These are phyloP conservation scores for Leucoraja erinaceus DNA, from an alignment of 2,113 vertebrate genomes.

Conservation along the genomic window DNA sequence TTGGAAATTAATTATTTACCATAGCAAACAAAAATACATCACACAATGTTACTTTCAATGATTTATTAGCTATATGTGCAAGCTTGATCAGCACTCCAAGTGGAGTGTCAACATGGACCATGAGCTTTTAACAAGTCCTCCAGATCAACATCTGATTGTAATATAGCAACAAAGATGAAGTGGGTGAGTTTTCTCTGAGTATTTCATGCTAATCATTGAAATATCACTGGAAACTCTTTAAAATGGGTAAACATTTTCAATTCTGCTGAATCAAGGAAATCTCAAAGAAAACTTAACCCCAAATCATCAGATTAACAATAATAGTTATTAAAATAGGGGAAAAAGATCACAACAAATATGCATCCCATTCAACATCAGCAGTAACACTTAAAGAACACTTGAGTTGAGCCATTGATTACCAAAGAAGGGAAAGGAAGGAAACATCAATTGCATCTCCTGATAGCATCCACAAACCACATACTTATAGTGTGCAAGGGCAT, in stretches of 20 bases:
- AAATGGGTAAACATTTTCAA: neutral
- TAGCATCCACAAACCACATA: neutral
- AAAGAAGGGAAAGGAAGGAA: no score
- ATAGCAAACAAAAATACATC: neutral
- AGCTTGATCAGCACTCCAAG: neutral
- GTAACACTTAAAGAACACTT: neutral
- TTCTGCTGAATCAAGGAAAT: neutral
- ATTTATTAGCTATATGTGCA: neutral
- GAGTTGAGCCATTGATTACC: neutral
- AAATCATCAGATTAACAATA: neutral
- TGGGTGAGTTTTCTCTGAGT: neutral
- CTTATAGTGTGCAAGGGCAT: neutral
- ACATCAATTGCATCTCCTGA: neutral
- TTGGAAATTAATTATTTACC: constrained; percentile 19
- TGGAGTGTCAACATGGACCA: neutral
- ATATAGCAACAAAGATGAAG: neutral
- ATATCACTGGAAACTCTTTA: neutral
- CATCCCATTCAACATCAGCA: no score
- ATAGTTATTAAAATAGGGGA: neutral
- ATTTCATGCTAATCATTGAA: no score
- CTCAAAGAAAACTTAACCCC: constrained; percentile 1
- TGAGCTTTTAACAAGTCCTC: neutral
- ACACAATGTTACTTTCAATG: neutral
- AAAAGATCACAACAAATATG: neutral
- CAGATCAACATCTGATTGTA: neutral